Percentiles rank a stretch among this genome's conserved stretches.
phyloP scores from a whole-genome alignment of 2,797 vertebrate genomes.

The Coregonus sp. region DNA sequence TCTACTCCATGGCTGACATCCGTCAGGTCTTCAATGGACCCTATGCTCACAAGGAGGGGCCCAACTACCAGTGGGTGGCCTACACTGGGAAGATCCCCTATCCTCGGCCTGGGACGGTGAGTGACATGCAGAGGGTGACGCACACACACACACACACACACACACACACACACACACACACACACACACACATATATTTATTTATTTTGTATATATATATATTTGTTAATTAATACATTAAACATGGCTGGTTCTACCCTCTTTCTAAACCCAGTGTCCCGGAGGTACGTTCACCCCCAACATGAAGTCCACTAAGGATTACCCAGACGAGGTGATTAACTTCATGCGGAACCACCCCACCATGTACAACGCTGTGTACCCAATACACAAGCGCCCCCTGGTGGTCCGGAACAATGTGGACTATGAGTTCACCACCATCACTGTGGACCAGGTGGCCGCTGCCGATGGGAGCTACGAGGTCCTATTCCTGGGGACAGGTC shows the following conservation, averaged over 20 bases:
- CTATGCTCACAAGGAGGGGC: constrained; percentile 97
- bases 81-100: constrained; percentile 98
- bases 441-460: constrained; percentile 96
- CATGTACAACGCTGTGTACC: constrained; percentile 95
- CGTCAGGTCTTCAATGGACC: constrained; percentile 99
- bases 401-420: constrained; percentile 94
- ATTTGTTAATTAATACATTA: constrained; percentile 1
- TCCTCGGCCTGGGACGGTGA: constrained; percentile 94
- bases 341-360: constrained; percentile 97
- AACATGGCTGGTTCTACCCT: not conserved
- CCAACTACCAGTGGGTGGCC: constrained; percentile 99
- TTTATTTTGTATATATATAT: not conserved
- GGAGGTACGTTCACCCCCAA: constrained; percentile 97
- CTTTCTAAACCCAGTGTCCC: constrained; percentile 81
- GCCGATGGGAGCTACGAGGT: constrained; percentile 98
- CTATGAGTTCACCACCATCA: constrained; percentile 96
- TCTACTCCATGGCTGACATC: constrained; percentile 98
- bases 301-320: constrained; percentile 99
- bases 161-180: no score
- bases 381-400: constrained; percentile 93
- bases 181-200: no score
- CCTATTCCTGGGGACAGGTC: constrained; percentile 98
- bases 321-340: constrained; percentile 98
- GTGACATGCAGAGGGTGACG: constrained; percentile 38
- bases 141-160: not conserved